These are phyloP conservation scores for Caenorhabditis doughertyi DNA, from an alignment of 2,888 invertebrate genomes.

Conservation along the genomic window DNA sequence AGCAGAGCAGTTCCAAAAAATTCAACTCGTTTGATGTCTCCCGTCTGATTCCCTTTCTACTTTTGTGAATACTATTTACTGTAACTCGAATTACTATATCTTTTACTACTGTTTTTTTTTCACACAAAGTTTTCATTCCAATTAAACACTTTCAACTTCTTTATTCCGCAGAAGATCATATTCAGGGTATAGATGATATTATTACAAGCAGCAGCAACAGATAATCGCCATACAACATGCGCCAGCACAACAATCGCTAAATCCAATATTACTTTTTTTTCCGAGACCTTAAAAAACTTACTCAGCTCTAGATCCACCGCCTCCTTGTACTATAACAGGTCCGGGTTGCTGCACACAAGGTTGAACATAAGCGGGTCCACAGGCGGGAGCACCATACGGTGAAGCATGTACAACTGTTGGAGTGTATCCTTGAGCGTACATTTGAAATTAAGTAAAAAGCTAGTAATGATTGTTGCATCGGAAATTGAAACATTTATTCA, in stretches of 20 bases:
- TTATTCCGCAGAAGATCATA: too few species aligned
- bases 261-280: neutral
- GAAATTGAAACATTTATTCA: neutral
- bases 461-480: conserved; percentile 4
- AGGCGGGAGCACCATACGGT: conserved; percentile 39
- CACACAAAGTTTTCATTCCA: neutral
- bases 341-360: conserved; percentile 36
- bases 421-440: conserved; percentile 40
- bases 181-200: neutral
- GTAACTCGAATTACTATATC: neutral
- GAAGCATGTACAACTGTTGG: conserved; percentile 39
- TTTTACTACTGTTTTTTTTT: neutral
- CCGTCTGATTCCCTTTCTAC: conserved; percentile 3
- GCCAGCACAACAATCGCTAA: conserved; percentile 42
- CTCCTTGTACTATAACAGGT: conserved; percentile 25
- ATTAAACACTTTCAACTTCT: too few species aligned
- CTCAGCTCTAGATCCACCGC: conserved; percentile 26
- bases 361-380: conserved; percentile 26
- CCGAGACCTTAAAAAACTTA: neutral
- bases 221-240: conserved; percentile 32
- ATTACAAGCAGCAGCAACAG: conserved; percentile 44
- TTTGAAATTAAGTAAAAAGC: conserved; percentile 4
- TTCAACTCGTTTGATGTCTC: conserved; percentile 23
- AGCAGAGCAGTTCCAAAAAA: conserved; percentile 11
- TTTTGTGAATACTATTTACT: neutral